Conservation (phyloP, 2,797 vertebrate genomes). For the Mus caroli region DNA sequence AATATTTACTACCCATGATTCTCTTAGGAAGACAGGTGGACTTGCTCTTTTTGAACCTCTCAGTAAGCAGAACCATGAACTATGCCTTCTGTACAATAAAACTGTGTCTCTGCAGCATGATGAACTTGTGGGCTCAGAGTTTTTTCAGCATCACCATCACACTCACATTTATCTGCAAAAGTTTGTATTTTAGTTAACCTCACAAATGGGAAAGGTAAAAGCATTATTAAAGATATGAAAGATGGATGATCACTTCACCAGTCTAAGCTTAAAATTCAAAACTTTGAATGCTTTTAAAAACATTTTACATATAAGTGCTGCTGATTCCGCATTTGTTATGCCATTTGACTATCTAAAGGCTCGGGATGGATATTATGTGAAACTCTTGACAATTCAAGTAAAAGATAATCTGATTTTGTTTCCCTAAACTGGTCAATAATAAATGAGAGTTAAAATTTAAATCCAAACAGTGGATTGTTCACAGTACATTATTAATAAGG, state of each 20-base stretch:
- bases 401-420: constrained; percentile 79
- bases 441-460: constrained; percentile 88
- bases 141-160: neutral
- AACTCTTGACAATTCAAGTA: constrained; percentile 80
- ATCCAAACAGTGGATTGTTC: constrained; percentile 84
- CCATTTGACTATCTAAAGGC: constrained; percentile 76
- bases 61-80: neutral
- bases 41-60: neutral
- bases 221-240: constrained; percentile 37
- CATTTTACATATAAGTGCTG: neutral
- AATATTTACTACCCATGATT: neutral
- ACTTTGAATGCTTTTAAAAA: constrained; percentile 7
- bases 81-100: neutral
- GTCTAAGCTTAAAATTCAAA: constrained; percentile 59
- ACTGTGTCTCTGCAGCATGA: neutral
- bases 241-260: neutral
- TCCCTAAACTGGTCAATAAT: constrained; percentile 86
- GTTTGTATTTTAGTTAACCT: neutral
- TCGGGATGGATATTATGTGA: constrained; percentile 76
- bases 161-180: neutral
- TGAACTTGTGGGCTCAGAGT: neutral
- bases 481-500: constrained; percentile 88
- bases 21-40: neutral
- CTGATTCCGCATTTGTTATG: constrained; percentile 16
- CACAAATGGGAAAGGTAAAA: neutral